phyloP scores from a whole-genome alignment of 2,113 vertebrate species.

The Procavia capensis region DNA sequence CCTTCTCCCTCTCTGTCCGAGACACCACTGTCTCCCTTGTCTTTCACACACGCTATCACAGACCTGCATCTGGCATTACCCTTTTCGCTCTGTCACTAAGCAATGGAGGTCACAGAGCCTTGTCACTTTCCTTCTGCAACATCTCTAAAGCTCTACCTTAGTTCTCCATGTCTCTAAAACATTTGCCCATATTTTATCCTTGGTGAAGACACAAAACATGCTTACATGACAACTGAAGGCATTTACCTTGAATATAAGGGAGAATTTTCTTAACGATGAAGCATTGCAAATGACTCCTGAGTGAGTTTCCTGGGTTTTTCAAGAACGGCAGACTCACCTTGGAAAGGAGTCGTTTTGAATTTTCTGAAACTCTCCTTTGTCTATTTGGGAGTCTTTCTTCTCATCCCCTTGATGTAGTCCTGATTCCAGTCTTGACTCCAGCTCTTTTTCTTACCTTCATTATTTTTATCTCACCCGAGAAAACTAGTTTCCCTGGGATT shows the following conservation, averaged over 20 bases:
- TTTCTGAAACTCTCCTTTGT: background rate
- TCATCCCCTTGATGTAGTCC: background rate
- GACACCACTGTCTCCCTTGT: constrained; percentile 1
- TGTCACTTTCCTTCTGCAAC: constrained; percentile 32
- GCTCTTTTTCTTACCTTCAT: background rate
- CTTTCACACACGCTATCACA: constrained; percentile 51
- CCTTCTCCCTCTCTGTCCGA: background rate
- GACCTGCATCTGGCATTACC: constrained; percentile 56
- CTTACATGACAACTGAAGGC: constrained; percentile 33
- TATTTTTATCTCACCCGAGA: background rate
- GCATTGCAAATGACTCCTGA: constrained; percentile 3
- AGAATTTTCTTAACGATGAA: constrained; percentile 60
- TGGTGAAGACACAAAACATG: constrained; percentile 36
- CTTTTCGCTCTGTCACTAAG: constrained; percentile 27
- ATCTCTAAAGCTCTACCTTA: constrained; percentile 44
- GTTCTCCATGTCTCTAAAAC: constrained; percentile 25
- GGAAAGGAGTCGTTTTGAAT: background rate
- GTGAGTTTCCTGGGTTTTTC: background rate
- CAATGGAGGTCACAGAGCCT: constrained; percentile 50
- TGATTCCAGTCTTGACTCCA: background rate
- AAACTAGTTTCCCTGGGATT: background rate
- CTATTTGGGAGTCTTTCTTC: background rate
- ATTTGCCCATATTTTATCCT: constrained; percentile 63
- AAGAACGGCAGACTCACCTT: constrained; percentile 42
- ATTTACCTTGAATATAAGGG: constrained; percentile 62